These are phyloP conservation scores for Galeruca laticollis DNA, from an alignment of 2,888 invertebrate species.

Conservation along the genomic window DNA sequence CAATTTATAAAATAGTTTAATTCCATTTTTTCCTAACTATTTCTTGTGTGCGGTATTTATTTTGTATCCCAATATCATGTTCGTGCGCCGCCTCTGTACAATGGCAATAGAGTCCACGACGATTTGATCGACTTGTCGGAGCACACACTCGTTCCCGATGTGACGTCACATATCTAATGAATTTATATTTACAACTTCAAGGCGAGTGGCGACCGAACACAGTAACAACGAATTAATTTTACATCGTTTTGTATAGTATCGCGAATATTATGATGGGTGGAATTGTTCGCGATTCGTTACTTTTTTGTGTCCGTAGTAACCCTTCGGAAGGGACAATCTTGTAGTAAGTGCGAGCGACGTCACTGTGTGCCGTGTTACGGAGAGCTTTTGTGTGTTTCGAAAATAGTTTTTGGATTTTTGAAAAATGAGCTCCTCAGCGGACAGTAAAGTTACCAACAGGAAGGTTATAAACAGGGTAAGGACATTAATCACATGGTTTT, in stretches of 20 bases:
- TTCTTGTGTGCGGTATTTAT: neutral
- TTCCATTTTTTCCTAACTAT: too few relatives aligned
- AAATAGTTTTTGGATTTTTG: constrained; percentile 8
- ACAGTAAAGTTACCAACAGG: neutral
- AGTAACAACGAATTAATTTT: constrained; percentile 42
- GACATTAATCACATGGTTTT: neutral
- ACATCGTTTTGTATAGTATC: constrained; percentile 9
- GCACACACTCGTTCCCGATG: constrained; percentile 43
- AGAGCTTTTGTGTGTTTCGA: constrained; percentile 1
- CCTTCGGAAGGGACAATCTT: constrained; percentile 21
- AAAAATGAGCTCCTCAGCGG: constrained; percentile 13
- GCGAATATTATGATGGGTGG: constrained; percentile 38
- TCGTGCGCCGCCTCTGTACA: constrained; percentile 21
- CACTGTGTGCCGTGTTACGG: constrained; percentile 3
- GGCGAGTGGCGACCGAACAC: constrained; percentile 39
- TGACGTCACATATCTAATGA: constrained; percentile 57
- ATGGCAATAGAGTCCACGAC: constrained; percentile 42
- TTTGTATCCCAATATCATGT: neutral
- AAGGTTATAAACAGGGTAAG: constrained; percentile 20
- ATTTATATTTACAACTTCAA: constrained; percentile 58
- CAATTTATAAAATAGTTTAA: too few relatives aligned
- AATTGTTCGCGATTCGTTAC: constrained; percentile 24
- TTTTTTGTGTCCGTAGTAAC: constrained; percentile 25
- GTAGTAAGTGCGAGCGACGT: constrained; percentile 26
- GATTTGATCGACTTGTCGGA: constrained; percentile 46